Percentiles rank a stretch among this genome's conserved stretches.
These are phyloP conservation scores for Halcyon smyrnensis DNA, from an alignment of 2,797 vertebrate genomes.

Conservation along the genomic window DNA sequence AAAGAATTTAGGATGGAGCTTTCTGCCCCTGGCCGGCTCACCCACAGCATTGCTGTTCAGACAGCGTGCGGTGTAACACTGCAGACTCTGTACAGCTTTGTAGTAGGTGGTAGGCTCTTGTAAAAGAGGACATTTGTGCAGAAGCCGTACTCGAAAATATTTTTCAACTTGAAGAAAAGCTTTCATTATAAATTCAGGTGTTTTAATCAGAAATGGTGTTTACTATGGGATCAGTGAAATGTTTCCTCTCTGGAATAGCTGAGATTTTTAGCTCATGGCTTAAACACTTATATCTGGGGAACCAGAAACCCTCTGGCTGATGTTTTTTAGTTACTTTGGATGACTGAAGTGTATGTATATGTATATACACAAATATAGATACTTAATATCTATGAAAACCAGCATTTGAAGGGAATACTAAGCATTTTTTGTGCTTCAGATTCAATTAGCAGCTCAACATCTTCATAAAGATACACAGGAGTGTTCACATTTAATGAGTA, in stretches of 20 bases:
- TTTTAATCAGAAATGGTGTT: not conserved
- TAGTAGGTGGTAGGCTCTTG: not conserved
- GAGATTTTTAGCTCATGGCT: not conserved
- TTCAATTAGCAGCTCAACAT: not conserved
- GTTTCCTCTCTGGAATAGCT: not conserved
- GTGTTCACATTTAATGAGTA: not conserved
- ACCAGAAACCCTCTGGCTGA: not conserved
- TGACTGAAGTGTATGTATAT: not conserved
- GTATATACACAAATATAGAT: not conserved
- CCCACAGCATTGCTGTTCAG: too few species aligned
- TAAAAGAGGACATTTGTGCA: not conserved
- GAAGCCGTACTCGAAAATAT: not conserved
- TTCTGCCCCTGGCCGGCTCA: not conserved
- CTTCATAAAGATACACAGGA: not conserved
- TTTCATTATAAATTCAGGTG: not conserved
- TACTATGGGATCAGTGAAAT: not conserved
- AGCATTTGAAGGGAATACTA: not conserved
- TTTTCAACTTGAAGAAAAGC: not conserved
- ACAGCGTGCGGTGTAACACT: not conserved
- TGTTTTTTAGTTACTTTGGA: not conserved
- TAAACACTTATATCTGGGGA: not conserved
- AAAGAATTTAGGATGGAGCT: accelerated
- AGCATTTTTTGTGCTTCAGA: not conserved
- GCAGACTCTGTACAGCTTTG: not conserved
- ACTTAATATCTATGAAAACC: not conserved